Conservation (phyloP, 2,888 invertebrate genomes). For the Myopa testacea region DNA sequence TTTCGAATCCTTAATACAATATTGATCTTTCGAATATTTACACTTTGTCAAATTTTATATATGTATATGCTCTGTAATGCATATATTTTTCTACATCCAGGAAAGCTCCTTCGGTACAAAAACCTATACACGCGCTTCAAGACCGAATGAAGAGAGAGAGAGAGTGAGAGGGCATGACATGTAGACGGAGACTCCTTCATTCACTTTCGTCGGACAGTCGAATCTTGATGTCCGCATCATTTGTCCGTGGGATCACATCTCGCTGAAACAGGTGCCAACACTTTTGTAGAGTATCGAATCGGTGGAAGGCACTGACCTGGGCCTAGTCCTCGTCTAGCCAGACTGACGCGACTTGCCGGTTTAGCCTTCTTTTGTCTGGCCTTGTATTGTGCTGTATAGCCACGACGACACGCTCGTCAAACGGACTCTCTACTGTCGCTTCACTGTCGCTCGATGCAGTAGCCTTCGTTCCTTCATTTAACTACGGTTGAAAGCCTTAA, state of each 20-base stretch:
- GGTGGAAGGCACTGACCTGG: conserved; percentile 8
- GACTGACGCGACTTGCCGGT: conserved; percentile 45
- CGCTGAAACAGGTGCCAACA: conserved; percentile 54
- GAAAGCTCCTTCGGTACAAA: too few relatives aligned
- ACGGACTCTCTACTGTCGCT: not conserved
- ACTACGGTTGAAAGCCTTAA: not conserved
- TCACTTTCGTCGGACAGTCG: too few relatives aligned
- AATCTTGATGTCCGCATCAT: not conserved
- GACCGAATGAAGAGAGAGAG: too few relatives aligned
- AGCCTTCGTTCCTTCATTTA: not conserved
- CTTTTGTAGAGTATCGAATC: conserved; percentile 16
- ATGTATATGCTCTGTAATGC: too few relatives aligned
- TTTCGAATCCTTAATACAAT: too few relatives aligned
- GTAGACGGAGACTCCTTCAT: too few relatives aligned
- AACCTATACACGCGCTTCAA: too few relatives aligned
- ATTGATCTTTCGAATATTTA: too few relatives aligned
- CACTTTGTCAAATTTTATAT: too few relatives aligned
- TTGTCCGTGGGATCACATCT: not conserved
- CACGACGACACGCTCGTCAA: not conserved
- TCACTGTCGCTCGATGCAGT: not conserved
- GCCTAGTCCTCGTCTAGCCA: conserved; percentile 46
- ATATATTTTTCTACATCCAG: too few relatives aligned
- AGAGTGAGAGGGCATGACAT: too few relatives aligned
- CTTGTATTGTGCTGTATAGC: not conserved
- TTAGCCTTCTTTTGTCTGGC: not conserved